A percentile compares a stretch with the other conserved stretches of the same genome.
phyloP scores from a whole-genome alignment of 2,797 vertebrate genomes.

The Pangasius djambal region DNA sequence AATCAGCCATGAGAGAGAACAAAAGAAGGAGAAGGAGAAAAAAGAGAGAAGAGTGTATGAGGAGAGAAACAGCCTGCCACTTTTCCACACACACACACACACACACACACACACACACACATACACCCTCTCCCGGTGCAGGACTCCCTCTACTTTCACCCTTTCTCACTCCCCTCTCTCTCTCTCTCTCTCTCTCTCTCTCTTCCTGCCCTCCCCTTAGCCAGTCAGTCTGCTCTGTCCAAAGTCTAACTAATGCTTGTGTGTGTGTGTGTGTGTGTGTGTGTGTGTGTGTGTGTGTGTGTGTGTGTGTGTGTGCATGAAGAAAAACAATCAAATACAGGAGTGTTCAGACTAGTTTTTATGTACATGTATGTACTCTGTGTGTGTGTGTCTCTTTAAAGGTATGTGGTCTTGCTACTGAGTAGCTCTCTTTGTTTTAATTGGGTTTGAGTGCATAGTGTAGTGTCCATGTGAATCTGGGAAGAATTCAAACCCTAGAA shows the following conservation, averaged over 20 bases:
- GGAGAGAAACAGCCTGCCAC: constrained; percentile 45
- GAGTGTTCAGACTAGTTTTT: not conserved
- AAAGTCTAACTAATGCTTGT: constrained; percentile 52
- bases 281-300: constrained; percentile 12
- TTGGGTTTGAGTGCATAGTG: not conserved
- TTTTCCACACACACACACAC: constrained; percentile 43
- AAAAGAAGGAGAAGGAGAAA: constrained; percentile 44
- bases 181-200: constrained; percentile 33
- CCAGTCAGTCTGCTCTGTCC: constrained; percentile 45
- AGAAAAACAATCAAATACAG: constrained; percentile 10
- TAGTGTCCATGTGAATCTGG: not conserved
- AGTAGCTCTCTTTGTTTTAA: not conserved
- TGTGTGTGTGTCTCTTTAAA: not conserved
- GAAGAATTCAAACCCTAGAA: not conserved
- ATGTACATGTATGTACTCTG: not conserved
- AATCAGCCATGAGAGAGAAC: constrained; percentile 30
- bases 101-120: not conserved
- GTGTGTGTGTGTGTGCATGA: constrained; percentile 2
- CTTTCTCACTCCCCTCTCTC: constrained; percentile 56
- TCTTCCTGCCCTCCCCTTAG: constrained; percentile 36
- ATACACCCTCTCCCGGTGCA: constrained; percentile 58
- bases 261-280: constrained; percentile 7
- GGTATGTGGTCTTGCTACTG: not conserved
- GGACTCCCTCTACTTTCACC: constrained; percentile 59
- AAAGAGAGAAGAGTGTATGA: constrained; percentile 41